Percentiles rank a stretch among this genome's conserved stretches.
phyloP scores from a whole-genome alignment of 2,888 invertebrate genomes.

The Branchipolynoe longqiensis region DNA sequence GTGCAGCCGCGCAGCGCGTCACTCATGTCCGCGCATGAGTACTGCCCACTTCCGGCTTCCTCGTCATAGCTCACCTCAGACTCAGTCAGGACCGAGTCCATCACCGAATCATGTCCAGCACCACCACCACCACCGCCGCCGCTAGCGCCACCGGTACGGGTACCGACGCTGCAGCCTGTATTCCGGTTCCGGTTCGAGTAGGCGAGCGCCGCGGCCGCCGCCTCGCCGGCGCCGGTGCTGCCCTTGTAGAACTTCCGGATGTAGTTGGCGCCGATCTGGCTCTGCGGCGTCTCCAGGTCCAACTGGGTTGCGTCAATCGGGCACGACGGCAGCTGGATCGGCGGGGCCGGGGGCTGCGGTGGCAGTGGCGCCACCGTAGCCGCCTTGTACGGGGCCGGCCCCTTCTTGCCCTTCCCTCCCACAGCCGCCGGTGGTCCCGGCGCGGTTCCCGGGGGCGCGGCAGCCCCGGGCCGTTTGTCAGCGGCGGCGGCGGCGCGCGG shows the following conservation, averaged over 20 bases:
- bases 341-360: conserved; percentile 21
- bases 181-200: neutral
- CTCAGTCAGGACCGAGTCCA: conserved; percentile 39
- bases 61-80: conserved; percentile 15
- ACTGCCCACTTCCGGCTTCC: conserved; percentile 44
- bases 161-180: too few species aligned
- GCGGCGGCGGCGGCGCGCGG: conserved; percentile 9
- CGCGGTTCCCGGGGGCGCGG: neutral
- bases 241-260: conserved; percentile 41
- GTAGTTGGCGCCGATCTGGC: conserved; percentile 48
- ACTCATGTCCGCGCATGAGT: conserved; percentile 59
- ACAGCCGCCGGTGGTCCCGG: neutral
- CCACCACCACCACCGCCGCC: too few species aligned
- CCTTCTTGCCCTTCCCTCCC: neutral
- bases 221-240: neutral
- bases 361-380: conserved; percentile 1
- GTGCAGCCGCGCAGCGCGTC: conserved; percentile 3
- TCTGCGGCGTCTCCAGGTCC: conserved; percentile 31
- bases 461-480: conserved; percentile 3
- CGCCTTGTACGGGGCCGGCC: neutral
- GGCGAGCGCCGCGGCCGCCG: neutral
- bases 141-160: too few species aligned
- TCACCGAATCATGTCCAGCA: conserved; percentile 9
- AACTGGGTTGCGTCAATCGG: conserved; percentile 11
- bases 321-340: neutral